These are phyloP conservation scores for Mimachlamys varia DNA, from an alignment of 2,888 invertebrate genomes.

Conservation along the genomic window DNA sequence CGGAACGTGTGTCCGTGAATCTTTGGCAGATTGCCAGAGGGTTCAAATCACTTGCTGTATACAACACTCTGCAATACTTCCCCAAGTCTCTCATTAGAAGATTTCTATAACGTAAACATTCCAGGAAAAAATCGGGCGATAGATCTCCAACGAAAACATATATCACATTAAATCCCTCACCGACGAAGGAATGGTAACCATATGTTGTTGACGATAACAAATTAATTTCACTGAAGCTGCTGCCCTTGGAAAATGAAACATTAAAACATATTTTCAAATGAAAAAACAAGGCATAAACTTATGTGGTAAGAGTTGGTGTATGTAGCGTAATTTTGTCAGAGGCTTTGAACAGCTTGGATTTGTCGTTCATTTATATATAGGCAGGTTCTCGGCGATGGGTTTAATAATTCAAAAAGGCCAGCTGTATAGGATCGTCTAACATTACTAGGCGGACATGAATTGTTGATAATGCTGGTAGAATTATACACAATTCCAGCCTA, in stretches of 20 bases:
- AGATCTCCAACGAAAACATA: slow-evolving; percentile 10
- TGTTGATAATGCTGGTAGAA: slow-evolving; percentile 40
- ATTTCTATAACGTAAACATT: slow-evolving; percentile 7
- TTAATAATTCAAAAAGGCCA: slow-evolving; percentile 56
- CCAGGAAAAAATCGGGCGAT: not conserved
- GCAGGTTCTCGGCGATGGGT: slow-evolving; percentile 47
- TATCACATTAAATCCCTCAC: not conserved
- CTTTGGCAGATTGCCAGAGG: slow-evolving; percentile 9
- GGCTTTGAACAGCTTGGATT: slow-evolving; percentile 5
- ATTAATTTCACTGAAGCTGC: not conserved
- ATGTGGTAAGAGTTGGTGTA: not conserved
- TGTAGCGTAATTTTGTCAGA: slow-evolving; percentile 10
- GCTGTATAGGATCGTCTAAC: slow-evolving; percentile 39
- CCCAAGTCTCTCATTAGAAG: not conserved
- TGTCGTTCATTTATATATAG: slow-evolving; percentile 45
- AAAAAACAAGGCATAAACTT: slow-evolving; percentile 5
- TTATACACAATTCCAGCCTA: not conserved
- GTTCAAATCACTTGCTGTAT: slow-evolving; percentile 27
- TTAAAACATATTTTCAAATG: not conserved
- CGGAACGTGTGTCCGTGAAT: not conserved
- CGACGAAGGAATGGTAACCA: not conserved
- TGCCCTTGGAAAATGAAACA: not conserved
- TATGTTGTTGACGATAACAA: not conserved
- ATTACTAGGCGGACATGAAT: slow-evolving; percentile 46
- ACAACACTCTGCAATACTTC: not conserved